Base-by-base conservation (phyloP, 2,797 vertebrate species). In the Protonibea diacanthus region DNA sequence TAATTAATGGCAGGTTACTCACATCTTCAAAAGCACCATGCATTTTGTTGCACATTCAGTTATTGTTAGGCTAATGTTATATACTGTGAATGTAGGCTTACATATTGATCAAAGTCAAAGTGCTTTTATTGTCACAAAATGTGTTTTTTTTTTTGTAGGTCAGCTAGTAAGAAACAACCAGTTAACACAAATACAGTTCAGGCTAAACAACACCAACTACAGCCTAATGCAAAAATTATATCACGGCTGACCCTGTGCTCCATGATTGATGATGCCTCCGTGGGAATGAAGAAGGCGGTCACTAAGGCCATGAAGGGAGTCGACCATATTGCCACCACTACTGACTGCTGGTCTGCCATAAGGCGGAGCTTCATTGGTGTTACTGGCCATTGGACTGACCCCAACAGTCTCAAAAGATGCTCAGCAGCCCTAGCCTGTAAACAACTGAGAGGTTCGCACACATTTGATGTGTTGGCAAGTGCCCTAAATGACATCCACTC, bases 281-380 rank as follows among this genome's bases (percentile, higher is more conserved):
- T 44, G 48, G 18, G 15, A 57, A 59, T 49, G 45, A 52, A 52
- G 38, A 12, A 9, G 8, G 27, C 5, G 12, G 20, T 48, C n/a
- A 79, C 27, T 75, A 49, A 74, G 47, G 64, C 55, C 69, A 65
- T 74, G 69, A 76, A 25, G 53, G 45, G 29, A n/a, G 49, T 58
- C 6, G 55, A 77, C 59, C n/a, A 71, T 52, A 74, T 71, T 0
- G 1, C 38, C 48, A 33, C 21, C 47, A 48, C 45, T 1, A 59
- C 18, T 2, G 6, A 80, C 64, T 57, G 63, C 49, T 74, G 42
- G 62, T 73, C 69, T 48, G 55, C 14, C 27, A 51, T 51, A 57
- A 60, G 51, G 14, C 2, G 1, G 49, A 42, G 29, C 9, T 65
- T 80, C 49, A 25, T 62, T 62, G 49, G 56, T 1, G 21, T 70